These are phyloP conservation scores for Neotoma lepida DNA, from an alignment of 2,113 vertebrate species.

Conservation along the genomic window DNA sequence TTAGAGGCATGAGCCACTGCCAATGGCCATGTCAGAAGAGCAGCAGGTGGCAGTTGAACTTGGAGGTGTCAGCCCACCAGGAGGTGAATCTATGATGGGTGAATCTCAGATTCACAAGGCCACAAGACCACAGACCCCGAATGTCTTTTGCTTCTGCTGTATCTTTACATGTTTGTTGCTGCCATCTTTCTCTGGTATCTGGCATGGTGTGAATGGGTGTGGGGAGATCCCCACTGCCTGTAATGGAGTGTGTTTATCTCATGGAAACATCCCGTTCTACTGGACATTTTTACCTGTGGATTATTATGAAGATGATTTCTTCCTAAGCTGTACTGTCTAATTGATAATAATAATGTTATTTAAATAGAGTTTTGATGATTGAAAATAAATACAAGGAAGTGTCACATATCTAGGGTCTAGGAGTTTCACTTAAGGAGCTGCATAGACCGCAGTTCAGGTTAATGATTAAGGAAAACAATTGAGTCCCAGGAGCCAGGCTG, in stretches of 20 bases:
- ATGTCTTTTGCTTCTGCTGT: not conserved
- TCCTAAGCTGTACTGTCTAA: not conserved
- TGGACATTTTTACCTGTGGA: not conserved
- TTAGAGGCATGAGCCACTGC: not conserved
- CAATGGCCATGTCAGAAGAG: not conserved
- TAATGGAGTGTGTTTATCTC: not conserved
- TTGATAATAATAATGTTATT: not conserved
- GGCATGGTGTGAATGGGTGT: not conserved
- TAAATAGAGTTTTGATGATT: not conserved
- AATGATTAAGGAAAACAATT: not conserved
- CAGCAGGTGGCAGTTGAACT: not conserved
- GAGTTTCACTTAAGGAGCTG: not conserved
- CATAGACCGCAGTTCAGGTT: not conserved
- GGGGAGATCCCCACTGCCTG: not conserved
- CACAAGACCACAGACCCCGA: not conserved
- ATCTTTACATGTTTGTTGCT: not conserved
- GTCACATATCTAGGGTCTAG: not conserved
- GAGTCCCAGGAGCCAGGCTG: not conserved
- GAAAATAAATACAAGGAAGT: not conserved
- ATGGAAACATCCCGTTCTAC: not conserved
- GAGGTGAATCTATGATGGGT: not conserved
- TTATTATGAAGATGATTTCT: not conserved
- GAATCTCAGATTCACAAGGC: not conserved
- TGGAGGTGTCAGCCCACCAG: not conserved
- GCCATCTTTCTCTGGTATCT: not conserved